Conservation (phyloP, 2,113 vertebrate genomes). For the Halcyon malimbica region DNA sequence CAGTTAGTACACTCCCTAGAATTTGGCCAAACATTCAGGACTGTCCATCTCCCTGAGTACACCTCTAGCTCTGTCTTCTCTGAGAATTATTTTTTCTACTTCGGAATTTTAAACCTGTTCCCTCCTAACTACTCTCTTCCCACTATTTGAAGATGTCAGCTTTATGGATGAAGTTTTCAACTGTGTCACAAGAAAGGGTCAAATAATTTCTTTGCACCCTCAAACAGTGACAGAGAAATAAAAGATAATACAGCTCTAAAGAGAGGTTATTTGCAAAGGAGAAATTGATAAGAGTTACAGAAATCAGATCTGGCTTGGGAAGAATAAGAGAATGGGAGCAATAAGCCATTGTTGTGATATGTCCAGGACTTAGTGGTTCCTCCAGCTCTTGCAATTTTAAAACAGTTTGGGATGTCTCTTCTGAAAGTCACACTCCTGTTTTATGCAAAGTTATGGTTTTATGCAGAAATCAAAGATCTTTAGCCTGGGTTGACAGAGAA, state of each 20-base stretch:
- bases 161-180: background rate
- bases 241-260: background rate
- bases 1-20: background rate
- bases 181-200: background rate
- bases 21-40: background rate
- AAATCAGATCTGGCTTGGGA: background rate
- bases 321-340: background rate
- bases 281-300: background rate
- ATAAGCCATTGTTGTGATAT: background rate
- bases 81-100: background rate
- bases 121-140: background rate
- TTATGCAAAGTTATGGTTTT: background rate
- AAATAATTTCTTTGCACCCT: background rate
- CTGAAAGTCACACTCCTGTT: background rate
- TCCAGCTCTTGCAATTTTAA: background rate
- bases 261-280: background rate
- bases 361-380: background rate
- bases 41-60: background rate
- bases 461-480: background rate
- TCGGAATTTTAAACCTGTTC: background rate
- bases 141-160: background rate
- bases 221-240: background rate
- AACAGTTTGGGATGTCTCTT: background rate
- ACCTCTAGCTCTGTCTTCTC: background rate
- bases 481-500: background rate